A percentile compares a stretch with the other conserved stretches of the same genome.
phyloP scores from a whole-genome alignment of 2,113 vertebrate genomes.

The Mixornis gularis region DNA sequence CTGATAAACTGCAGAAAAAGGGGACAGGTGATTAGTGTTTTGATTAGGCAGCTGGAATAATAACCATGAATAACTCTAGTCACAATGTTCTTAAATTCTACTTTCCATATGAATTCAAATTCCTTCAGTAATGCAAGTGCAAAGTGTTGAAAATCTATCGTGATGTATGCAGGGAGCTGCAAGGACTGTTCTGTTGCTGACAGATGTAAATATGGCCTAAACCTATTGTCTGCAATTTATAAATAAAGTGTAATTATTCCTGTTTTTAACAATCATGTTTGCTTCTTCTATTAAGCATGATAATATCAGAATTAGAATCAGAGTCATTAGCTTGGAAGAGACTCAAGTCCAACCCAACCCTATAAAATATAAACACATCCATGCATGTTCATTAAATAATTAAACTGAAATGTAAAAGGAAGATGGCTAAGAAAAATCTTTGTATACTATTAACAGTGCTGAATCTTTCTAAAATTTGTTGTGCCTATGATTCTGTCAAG shows the following conservation, averaged over 20 bases:
- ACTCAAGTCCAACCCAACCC: no score
- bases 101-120: not conserved
- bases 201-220: not conserved
- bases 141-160: not conserved
- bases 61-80: not conserved
- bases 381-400: not conserved
- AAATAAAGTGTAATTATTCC: not conserved
- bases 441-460: not conserved
- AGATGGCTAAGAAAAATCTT: not conserved
- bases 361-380: not conserved
- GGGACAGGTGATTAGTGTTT: not conserved
- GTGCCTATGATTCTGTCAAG: not conserved
- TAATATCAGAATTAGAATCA: not conserved
- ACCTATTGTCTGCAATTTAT: not conserved
- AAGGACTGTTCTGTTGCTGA: not conserved
- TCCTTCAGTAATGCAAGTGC: not conserved
- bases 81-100: not conserved
- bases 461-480: not conserved
- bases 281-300: not conserved
- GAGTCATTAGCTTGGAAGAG: no score
- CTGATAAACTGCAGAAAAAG: not conserved
- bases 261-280: not conserved
- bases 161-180: not conserved
- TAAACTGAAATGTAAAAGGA: not conserved
- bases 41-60: not conserved